phyloP scores from a whole-genome alignment of 1,140 invertebrate species.

The Drosophila ficusphila region DNA sequence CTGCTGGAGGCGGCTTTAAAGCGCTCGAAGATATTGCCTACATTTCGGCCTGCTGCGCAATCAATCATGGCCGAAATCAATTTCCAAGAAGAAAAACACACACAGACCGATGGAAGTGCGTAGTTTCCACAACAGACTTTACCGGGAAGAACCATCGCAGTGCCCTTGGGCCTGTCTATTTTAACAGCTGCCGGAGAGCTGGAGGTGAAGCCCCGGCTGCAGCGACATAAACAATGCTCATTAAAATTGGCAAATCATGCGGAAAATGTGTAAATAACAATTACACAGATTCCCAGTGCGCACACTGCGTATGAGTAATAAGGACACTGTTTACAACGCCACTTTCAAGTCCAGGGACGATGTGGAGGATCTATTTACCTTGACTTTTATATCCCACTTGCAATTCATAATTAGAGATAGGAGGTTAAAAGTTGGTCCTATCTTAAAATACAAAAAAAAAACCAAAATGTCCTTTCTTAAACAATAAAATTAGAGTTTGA shows the following conservation, averaged over 20 bases:
- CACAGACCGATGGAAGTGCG: constrained; percentile 29
- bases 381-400: too few species aligned
- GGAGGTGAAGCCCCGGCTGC: constrained; percentile 30
- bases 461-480: too few species aligned
- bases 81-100: constrained; percentile 53
- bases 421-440: too few species aligned
- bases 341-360: background rate
- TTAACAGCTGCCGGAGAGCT: constrained; percentile 28
- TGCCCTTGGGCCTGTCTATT: constrained; percentile 58
- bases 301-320: constrained; percentile 39
- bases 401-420: too few species aligned
- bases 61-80: constrained; percentile 80
- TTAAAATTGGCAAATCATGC: constrained; percentile 80
- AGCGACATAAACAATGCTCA: constrained; percentile 71
- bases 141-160: constrained; percentile 6
- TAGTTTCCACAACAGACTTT: constrained; percentile 36
- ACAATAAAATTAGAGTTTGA: too few species aligned
- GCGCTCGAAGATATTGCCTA: constrained; percentile 50
- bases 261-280: constrained; percentile 79
- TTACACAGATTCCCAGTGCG: constrained; percentile 36
- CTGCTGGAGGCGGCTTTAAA: constrained; percentile 34
- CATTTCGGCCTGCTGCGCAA: constrained; percentile 63
- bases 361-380: too few species aligned
- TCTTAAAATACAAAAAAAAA: too few species aligned
- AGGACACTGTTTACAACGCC: constrained; percentile 16